These are phyloP conservation scores for Lutjanus erythropterus DNA, from an alignment of 2,113 vertebrate genomes.

Conservation along the genomic window DNA sequence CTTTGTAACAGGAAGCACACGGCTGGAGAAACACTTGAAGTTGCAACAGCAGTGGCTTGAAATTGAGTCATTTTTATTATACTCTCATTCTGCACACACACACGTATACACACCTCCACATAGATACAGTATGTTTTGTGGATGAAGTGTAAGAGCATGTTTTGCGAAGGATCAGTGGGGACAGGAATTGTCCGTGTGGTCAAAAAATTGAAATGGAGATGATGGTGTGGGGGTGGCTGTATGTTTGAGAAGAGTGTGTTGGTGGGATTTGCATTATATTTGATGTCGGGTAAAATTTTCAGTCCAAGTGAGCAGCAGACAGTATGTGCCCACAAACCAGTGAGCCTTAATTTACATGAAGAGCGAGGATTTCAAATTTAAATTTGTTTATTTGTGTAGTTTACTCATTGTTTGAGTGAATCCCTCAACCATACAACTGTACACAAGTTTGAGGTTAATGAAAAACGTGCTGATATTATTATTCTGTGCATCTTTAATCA, in stretches of 20 bases:
- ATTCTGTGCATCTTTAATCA: slow-evolving; percentile 7
- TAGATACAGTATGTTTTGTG: background rate
- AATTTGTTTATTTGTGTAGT: background rate
- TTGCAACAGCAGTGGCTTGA: background rate
- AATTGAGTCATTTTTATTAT: background rate
- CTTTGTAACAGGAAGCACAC: background rate
- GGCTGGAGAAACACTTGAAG: background rate
- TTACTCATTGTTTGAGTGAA: background rate
- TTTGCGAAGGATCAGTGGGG: background rate
- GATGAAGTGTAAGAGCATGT: background rate
- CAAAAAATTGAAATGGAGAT: background rate
- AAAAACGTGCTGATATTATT: background rate
- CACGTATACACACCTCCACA: background rate
- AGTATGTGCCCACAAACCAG: background rate
- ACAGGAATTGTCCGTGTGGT: background rate
- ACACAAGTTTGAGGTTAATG: background rate
- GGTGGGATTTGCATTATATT: background rate
- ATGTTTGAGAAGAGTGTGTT: too few relatives aligned
- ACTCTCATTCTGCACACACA: background rate
- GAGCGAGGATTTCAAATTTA: background rate
- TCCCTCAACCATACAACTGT: background rate
- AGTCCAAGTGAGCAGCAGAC: background rate
- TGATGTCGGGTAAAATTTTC: background rate
- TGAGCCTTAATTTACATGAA: background rate
- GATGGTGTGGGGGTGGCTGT: background rate